Conservation (phyloP, 2,113 vertebrate genomes). For the Melanocharis versteri region DNA sequence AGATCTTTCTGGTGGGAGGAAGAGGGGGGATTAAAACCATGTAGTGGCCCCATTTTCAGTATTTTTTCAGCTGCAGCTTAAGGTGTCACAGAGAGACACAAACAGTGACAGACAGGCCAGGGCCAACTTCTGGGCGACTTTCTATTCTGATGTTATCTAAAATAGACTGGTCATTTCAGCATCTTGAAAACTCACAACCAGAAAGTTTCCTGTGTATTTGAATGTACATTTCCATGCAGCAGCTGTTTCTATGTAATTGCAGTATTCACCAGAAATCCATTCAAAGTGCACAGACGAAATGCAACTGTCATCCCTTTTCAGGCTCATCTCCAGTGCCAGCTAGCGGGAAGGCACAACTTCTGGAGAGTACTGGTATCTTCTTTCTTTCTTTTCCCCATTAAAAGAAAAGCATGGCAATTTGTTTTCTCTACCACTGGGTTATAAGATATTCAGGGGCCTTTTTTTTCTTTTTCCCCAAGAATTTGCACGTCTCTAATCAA, state of each 20-base stretch:
- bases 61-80: not conserved
- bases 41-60: not conserved
- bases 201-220: not conserved
- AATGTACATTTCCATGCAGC: not conserved
- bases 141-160: not conserved
- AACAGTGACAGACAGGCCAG: not conserved
- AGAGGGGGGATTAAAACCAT: not conserved
- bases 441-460: not conserved
- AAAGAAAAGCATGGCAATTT: not conserved
- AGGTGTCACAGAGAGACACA: not conserved
- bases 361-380: not conserved
- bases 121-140: not conserved
- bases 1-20: not conserved
- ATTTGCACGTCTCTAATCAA: not conserved
- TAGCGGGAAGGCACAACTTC: not conserved
- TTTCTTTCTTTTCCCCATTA: not conserved
- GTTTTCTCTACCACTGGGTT: not conserved
- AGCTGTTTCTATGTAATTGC: not conserved
- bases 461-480: not conserved
- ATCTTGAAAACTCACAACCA: not conserved
- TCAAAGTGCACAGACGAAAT: not conserved
- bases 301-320: not conserved
- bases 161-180: not conserved
- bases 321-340: not conserved
- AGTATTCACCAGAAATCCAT: not conserved